Percentiles rank a stretch among this genome's conserved stretches.
Conservation (phyloP, 2,888 invertebrate genomes). For the Heterodera filipjevi region DNA sequence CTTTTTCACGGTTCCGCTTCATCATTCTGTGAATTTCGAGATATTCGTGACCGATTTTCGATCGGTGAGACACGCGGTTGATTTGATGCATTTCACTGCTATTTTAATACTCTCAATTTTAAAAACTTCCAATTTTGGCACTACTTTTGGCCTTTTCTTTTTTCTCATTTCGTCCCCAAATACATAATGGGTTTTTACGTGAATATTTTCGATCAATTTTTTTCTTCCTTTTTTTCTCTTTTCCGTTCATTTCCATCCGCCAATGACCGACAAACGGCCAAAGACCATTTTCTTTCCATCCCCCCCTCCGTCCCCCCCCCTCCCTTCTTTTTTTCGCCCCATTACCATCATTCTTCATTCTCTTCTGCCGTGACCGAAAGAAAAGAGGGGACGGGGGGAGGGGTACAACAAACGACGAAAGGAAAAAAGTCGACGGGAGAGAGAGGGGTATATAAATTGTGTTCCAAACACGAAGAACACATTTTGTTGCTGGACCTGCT, state of each 20-base stretch:
- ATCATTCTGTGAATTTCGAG: no score
- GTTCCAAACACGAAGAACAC: not conserved
- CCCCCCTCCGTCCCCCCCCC: not conserved
- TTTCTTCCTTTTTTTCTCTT: not conserved
- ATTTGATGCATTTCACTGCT: no score
- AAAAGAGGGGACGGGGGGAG: not conserved
- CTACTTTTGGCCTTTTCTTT: not conserved
- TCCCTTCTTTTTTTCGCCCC: slow-evolving; percentile 13
- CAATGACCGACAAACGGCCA: slow-evolving; percentile 9
- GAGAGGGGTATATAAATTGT: slow-evolving; percentile 5
- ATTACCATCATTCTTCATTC: slow-evolving; percentile 15
- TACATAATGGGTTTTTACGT: not conserved
- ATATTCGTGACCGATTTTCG: no score
- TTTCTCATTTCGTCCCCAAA: not conserved
- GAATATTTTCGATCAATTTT: slow-evolving; percentile 18
- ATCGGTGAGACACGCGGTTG: no score
- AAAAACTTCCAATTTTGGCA: not conserved
- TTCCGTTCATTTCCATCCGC: slow-evolving; percentile 12
- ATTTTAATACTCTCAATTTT: not conserved
- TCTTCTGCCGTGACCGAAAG: slow-evolving; percentile 19
- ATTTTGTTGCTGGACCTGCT: not conserved
- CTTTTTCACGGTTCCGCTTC: no score
- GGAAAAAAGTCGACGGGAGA: not conserved
- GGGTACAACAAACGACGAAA: slow-evolving; percentile 9
- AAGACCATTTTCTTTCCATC: not conserved